A percentile compares a stretch with the other conserved stretches of the same genome.
phyloP scores from a whole-genome alignment of 2,888 invertebrate genomes.

The Scelioninae gen. 2 region DNA sequence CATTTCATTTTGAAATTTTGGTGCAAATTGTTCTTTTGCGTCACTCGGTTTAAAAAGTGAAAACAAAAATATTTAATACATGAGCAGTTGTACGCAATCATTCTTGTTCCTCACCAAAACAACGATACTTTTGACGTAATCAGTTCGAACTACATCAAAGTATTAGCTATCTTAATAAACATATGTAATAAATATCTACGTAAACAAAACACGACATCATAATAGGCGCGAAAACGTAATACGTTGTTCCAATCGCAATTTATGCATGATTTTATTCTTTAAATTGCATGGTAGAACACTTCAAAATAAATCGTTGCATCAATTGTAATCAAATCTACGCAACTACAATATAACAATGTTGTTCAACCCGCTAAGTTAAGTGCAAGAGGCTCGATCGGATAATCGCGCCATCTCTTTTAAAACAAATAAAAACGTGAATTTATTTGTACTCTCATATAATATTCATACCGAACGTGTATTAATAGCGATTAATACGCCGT shows the following conservation, averaged over 20 bases:
- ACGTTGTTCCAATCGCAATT: not conserved
- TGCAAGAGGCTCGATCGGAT: not conserved
- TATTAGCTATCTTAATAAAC: constrained; percentile 35
- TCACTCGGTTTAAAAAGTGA: no score
- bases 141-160: constrained; percentile 23
- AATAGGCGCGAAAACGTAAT: constrained; percentile 1
- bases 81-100: no score
- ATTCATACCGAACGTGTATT: not conserved
- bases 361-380: not conserved
- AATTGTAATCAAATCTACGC: not conserved
- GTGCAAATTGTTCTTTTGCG: no score
- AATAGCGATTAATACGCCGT: no score
- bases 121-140: no score
- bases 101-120: no score
- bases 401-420: not conserved
- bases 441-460: not conserved
- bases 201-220: constrained; percentile 19
- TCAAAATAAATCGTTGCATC: not conserved
- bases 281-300: constrained; percentile 2
- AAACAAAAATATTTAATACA: no score
- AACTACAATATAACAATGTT: not conserved
- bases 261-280: constrained; percentile 1
- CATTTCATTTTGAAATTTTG: no score
- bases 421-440: not conserved
- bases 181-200: constrained; percentile 18